Percentiles rank a stretch among this genome's conserved stretches.
These are phyloP conservation scores for Anas flavirostris DNA, from an alignment of 2,797 vertebrate genomes.

Conservation along the genomic window DNA sequence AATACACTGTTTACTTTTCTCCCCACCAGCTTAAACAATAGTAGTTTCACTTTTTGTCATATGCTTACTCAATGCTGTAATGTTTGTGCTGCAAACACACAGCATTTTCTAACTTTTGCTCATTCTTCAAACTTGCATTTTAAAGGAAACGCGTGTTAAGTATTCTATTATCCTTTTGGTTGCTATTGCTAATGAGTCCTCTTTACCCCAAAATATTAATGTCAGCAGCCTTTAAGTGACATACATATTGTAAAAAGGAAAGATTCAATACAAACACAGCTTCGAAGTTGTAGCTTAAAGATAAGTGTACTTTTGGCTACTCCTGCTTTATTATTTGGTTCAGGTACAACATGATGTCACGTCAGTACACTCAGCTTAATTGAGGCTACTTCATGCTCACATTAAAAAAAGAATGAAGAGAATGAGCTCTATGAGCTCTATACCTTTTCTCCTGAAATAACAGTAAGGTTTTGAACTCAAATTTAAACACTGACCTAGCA, in stretches of 20 bases:
- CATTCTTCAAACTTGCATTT: slow-evolving; percentile 7
- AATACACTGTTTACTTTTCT: background rate
- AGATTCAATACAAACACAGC: background rate
- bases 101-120: background rate
- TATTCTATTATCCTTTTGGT: background rate
- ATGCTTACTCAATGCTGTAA: slow-evolving; percentile 5
- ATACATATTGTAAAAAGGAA: background rate
- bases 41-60: slow-evolving; percentile 53
- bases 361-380: background rate
- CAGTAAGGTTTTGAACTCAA: background rate
- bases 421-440: background rate
- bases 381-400: background rate
- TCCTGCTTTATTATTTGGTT: background rate
- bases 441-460: background rate
- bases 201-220: background rate
- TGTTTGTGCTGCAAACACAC: slow-evolving; percentile 16
- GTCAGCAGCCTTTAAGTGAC: background rate
- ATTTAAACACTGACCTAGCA: background rate
- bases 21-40: slow-evolving; percentile 8
- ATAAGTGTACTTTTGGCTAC: background rate
- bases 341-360: background rate
- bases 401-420: background rate
- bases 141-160: background rate
- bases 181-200: background rate
- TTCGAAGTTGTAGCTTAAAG: background rate